Conservation (phyloP, 2,797 vertebrate species). For the Chelonia mydas region DNA sequence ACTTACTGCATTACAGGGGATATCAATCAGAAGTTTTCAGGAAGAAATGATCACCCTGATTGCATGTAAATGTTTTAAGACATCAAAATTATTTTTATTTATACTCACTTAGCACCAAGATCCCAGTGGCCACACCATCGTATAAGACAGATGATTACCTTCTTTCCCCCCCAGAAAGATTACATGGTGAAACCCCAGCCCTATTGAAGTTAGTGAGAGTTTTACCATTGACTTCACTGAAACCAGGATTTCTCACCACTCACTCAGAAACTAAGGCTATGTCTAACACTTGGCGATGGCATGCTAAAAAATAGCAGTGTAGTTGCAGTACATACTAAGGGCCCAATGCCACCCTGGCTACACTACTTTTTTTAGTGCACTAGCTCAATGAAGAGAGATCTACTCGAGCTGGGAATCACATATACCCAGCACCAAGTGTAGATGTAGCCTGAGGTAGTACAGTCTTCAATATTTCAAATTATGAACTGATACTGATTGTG, state of each 20-base stretch:
- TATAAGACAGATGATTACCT: background rate
- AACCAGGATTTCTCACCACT: background rate
- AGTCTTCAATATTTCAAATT: background rate
- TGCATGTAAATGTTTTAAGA: background rate
- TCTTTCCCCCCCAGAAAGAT: rapidly evolving
- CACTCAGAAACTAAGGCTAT: background rate
- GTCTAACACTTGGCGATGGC: background rate
- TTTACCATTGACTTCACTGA: background rate
- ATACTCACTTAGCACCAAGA: background rate
- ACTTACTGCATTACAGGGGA: background rate
- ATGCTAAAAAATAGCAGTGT: background rate
- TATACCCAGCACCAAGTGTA: background rate
- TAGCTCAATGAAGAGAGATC: background rate
- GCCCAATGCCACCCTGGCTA: background rate
- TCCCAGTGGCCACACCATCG: background rate
- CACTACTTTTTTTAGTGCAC: background rate
- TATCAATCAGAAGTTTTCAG: background rate
- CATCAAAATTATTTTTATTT: background rate
- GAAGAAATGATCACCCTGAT: background rate
- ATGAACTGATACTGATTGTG: background rate
- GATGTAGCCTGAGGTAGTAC: no score
- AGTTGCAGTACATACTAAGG: background rate
- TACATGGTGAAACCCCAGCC: background rate
- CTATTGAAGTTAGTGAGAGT: background rate
- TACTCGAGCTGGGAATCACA: background rate